phyloP scores from a whole-genome alignment of 2,113 vertebrate species.

The Nematolebias whitei region DNA sequence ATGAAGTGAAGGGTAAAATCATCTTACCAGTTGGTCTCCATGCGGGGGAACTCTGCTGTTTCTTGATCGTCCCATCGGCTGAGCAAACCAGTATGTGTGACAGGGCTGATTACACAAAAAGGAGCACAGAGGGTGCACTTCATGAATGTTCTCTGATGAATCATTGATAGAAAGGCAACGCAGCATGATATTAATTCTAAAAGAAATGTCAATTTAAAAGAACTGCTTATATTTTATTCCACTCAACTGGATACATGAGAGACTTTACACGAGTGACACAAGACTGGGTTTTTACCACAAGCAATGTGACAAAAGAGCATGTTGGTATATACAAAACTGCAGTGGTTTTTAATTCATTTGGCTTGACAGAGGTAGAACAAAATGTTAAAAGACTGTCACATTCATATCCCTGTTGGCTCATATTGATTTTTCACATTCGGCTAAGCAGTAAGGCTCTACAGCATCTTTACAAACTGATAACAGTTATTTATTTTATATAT shows the following conservation, averaged over 20 bases:
- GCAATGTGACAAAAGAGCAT: constrained; percentile 10
- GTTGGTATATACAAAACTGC: constrained; percentile 20
- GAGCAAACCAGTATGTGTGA: constrained; percentile 10
- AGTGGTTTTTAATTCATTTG: constrained; percentile 37
- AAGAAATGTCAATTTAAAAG: constrained; percentile 43
- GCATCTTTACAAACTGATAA: constrained; percentile 53
- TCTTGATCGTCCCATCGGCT: constrained; percentile 31
- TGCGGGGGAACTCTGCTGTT: not conserved
- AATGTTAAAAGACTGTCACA: constrained; percentile 37
- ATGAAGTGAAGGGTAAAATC: constrained; percentile 31
- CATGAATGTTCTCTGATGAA: constrained; percentile 26
- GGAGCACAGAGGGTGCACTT: constrained; percentile 16
- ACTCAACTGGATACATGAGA: constrained; percentile 18
- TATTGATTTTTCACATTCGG: constrained; percentile 31
- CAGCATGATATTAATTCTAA: constrained; percentile 28
- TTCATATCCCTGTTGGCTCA: constrained; percentile 31
- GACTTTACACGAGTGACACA: constrained; percentile 34
- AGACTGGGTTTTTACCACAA: constrained; percentile 31
- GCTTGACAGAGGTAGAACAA: constrained; percentile 36
- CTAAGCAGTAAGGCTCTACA: constrained; percentile 39
- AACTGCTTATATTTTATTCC: constrained; percentile 25
- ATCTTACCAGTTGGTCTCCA: constrained; percentile 41
- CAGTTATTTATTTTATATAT: too few relatives aligned
- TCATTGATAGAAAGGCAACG: constrained; percentile 24
- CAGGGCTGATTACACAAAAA: constrained; percentile 28